Evolutionary conservation across 2,113 vertebrate genomes (phyloP), one percentile per base, ranked within the genome.

Genomic region (Oncorhynchus keta): DNA sequence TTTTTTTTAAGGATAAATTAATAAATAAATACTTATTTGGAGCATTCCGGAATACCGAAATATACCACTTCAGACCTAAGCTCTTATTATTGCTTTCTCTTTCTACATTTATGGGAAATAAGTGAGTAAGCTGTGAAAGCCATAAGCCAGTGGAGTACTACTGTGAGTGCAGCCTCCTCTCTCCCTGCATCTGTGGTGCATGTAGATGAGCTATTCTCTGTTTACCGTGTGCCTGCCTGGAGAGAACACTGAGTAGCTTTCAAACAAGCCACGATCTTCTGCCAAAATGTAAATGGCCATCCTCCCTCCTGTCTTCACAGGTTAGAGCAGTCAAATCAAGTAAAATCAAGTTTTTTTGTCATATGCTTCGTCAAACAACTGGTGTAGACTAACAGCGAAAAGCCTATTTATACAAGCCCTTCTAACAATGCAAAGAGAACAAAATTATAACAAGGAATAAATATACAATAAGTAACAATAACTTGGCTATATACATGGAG

Each of bases 191-290:
- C 84, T 77, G 79, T 76, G 48, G 79, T 82, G 83, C 80, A 88
- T 87, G 77, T 66, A 80, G 78, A 85, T 83, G 74, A 89, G 84
- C 51, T 82, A 74, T 22, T 68, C 81, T 55, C 75, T 81, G 78
- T 87, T 87, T 80, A 79, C 55, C 39, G 74, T 51, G 20, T 77
- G 78, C 68, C 24, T 84, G 79, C 51, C 16, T 74, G 70, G 66
- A 76, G 30, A 65, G 72, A 74, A 84, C 75, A 83, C 71, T 73
- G 71, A 48, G 49, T 68, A 51, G 39, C 61, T 79, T 81, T 81
- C 73, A 82, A 74, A 79, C 74, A 68, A 48, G 73, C 73, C 78
- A 75, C 79, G 59, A 76, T 70, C 72, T 1, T 0, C 61, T 78
- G 84, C 80, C 77, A 78, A 77, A 80, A 85, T 83, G 78, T 75